These are phyloP conservation scores for Pomacea canaliculata DNA, from an alignment of 2,888 invertebrate genomes.

Conservation along the genomic window DNA sequence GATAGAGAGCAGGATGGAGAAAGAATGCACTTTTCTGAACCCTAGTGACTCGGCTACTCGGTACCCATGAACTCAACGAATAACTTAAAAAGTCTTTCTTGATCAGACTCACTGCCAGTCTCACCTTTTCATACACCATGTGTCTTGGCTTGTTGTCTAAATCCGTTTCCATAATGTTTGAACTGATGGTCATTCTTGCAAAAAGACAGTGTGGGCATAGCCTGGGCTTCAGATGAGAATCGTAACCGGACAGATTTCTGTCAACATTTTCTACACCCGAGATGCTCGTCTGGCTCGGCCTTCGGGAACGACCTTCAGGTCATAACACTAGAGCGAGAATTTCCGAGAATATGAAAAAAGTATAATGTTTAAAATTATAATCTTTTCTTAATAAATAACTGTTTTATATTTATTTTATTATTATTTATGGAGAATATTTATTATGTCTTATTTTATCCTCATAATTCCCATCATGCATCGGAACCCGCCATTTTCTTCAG, in stretches of 20 bases:
- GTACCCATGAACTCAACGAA: no score
- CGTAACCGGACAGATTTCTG: neutral
- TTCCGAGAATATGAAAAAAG: neutral
- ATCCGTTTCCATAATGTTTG: constrained; percentile 52
- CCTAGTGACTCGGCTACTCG: no score
- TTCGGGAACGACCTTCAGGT: constrained; percentile 29
- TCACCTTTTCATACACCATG: constrained; percentile 57
- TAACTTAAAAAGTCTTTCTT: no score
- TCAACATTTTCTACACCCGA: constrained; percentile 12
- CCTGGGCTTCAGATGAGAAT: constrained; percentile 10
- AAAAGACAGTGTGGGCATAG: constrained; percentile 28
- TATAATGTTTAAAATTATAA: neutral
- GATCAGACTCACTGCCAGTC: neutral
- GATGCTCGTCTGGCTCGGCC: constrained; percentile 22
- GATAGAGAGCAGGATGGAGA: no score
- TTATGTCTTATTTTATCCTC: neutral
- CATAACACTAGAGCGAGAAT: constrained; percentile 17
- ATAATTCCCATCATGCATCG: constrained; percentile 33
- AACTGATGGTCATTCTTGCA: constrained; percentile 54
- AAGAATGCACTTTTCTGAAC: no score
- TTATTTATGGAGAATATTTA: no score
- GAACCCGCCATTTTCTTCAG: constrained; percentile 43
- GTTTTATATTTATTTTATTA: no score
- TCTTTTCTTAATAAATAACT: no score
- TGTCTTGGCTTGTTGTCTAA: constrained; percentile 54